These are phyloP conservation scores for Barnardius zonarius DNA, from an alignment of 2,113 vertebrate species.

Conservation along the genomic window DNA sequence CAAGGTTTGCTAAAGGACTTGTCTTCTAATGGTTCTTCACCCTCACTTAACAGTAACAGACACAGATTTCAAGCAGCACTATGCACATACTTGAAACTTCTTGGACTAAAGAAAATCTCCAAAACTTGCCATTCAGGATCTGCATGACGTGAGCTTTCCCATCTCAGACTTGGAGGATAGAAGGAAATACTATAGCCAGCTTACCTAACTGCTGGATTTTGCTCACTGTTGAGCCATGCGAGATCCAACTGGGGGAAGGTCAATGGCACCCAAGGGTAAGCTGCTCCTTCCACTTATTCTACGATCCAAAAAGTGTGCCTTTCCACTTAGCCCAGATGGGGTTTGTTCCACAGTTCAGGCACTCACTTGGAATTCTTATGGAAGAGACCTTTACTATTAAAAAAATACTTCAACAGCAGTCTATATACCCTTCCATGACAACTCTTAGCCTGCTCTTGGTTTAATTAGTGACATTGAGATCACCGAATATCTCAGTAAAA, in stretches of 20 bases:
- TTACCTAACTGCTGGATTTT: not conserved
- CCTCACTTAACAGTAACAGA: not conserved
- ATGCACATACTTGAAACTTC: not conserved
- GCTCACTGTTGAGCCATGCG: not conserved
- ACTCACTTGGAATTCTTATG: not conserved
- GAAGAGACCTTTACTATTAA: not conserved
- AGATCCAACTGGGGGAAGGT: not conserved
- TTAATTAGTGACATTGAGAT: not conserved
- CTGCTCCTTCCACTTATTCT: not conserved
- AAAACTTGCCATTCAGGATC: not conserved
- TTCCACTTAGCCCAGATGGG: not conserved
- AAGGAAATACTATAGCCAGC: not conserved
- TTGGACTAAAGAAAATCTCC: not conserved
- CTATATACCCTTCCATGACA: not conserved
- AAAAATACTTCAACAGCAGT: not conserved
- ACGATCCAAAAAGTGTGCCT: not conserved
- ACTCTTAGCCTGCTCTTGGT: not conserved
- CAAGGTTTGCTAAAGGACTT: not conserved
- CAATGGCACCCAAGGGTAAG: rapidly evolving
- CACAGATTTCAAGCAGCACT: not conserved
- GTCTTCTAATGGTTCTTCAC: not conserved
- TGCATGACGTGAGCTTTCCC: not conserved
- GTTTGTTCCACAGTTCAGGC: not conserved
- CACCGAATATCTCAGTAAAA: not conserved
- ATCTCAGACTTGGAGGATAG: not conserved